Evolutionary conservation across 1,140 invertebrate genomes (phyloP).

Genomic region (Bombus sylvicola): DNA sequence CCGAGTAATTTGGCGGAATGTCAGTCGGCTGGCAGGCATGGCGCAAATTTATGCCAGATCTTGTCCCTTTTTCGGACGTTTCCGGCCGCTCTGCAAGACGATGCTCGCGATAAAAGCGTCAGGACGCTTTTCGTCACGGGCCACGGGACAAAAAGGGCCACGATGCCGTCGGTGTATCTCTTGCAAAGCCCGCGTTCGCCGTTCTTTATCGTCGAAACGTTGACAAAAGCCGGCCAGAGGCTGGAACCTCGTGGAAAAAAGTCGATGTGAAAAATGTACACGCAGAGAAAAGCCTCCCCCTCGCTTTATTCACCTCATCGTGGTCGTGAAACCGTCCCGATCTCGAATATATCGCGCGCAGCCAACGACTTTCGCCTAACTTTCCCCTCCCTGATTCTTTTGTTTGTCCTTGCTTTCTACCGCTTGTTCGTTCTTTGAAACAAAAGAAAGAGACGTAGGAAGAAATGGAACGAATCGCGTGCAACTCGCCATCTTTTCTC

Average conservation of each 20-base stretch:
- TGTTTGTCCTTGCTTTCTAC: not conserved
- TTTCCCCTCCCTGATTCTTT: not conserved
- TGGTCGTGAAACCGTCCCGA: conserved; percentile 8
- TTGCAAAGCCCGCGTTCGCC: not conserved
- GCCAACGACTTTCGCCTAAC: conserved; percentile 4
- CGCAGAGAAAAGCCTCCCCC: not conserved
- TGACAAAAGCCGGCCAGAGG: conserved; percentile 57
- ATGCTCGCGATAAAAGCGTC: conserved; percentile 42
- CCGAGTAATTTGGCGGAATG: not conserved
- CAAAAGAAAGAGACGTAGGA: not conserved
- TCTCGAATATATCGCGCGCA: conserved; percentile 10
- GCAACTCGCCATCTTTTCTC: too few relatives aligned
- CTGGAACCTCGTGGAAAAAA: conserved; percentile 16
- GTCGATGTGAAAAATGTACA: conserved; percentile 11
- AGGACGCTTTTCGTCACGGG: conserved; percentile 35
- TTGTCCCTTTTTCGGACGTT: not conserved
- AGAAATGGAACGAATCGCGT: not conserved
- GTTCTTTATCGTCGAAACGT: conserved; percentile 56
- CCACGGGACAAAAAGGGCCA: conserved; percentile 37
- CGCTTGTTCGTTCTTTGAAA: not conserved
- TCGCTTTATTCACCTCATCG: not conserved
- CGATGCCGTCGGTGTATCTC: conserved; percentile 17
- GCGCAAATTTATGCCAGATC: not conserved
- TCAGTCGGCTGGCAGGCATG: not conserved
- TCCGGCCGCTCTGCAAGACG: not conserved